Conservation (phyloP, 2,113 vertebrate species). For the Pygoscelis adeliae region DNA sequence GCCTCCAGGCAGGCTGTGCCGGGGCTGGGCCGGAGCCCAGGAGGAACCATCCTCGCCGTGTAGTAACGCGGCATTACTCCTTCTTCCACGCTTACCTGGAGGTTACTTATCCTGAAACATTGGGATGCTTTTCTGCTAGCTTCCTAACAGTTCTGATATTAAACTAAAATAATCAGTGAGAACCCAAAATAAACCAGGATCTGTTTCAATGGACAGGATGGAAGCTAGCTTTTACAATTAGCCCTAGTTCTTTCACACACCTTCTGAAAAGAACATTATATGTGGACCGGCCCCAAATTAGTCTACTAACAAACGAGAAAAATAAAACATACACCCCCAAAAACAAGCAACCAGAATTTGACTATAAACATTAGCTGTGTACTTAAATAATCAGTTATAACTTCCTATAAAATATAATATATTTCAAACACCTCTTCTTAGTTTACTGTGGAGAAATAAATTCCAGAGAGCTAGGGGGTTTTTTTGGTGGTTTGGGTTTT, state of each 20-base stretch:
- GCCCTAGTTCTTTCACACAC: background rate
- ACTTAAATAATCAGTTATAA: background rate
- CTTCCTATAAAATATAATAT: background rate
- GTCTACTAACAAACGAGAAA: background rate
- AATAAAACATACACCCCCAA: background rate
- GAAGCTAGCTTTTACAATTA: background rate
- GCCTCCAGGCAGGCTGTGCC: background rate
- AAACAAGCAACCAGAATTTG: background rate
- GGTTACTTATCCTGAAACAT: background rate
- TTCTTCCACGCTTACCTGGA: background rate
- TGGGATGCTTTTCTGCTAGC: background rate
- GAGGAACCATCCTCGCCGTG: accelerated
- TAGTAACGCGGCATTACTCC: background rate
- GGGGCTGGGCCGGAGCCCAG: background rate
- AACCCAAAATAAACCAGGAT: background rate
- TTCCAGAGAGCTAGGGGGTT: background rate
- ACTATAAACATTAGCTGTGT: background rate
- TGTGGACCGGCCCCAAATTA: accelerated
- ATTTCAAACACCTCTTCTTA: background rate
- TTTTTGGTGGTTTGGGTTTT: background rate
- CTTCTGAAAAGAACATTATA: background rate
- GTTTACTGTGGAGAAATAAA: background rate
- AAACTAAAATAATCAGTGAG: background rate
- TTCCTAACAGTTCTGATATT: background rate
- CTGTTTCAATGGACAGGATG: background rate